A percentile compares a stretch with the other conserved stretches of the same genome.
Conservation (phyloP, 2,888 invertebrate genomes). For the Andricus quercusramuli region DNA sequence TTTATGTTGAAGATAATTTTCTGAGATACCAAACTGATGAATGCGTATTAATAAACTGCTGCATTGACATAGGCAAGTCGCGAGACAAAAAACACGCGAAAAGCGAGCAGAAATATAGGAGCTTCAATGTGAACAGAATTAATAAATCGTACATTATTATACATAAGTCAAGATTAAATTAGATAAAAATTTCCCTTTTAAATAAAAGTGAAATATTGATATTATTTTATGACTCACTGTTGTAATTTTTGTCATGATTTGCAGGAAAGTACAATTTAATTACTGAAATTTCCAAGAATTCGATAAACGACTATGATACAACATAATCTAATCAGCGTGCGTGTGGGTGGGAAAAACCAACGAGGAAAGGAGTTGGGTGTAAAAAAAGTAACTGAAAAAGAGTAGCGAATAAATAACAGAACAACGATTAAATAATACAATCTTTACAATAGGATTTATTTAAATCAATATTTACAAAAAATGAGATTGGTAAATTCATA, state of each 20-base stretch:
- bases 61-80: no score
- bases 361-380: slow-evolving; percentile 7
- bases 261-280: background rate
- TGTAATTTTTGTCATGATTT: background rate
- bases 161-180: background rate
- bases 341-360: slow-evolving; percentile 8
- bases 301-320: slow-evolving; percentile 24
- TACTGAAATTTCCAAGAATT: background rate
- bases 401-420: slow-evolving; percentile 51
- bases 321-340: slow-evolving; percentile 34
- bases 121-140: no score
- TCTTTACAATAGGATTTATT: slow-evolving; percentile 74
- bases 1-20: no score
- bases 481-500: slow-evolving; percentile 67
- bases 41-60: no score
- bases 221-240: background rate
- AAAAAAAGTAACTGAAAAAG: slow-evolving; percentile 17
- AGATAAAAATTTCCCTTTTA: background rate
- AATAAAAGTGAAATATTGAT: background rate
- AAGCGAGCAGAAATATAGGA: no score
- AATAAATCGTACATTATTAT: no score
- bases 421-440: slow-evolving; percentile 68
- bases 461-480: slow-evolving; percentile 75
- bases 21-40: no score
- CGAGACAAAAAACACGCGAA: no score